A percentile compares a stretch with the other conserved stretches of the same genome.
These are phyloP conservation scores for Zelostemma sp. DNA, from an alignment of 1,140 invertebrate species.

Conservation along the genomic window DNA sequence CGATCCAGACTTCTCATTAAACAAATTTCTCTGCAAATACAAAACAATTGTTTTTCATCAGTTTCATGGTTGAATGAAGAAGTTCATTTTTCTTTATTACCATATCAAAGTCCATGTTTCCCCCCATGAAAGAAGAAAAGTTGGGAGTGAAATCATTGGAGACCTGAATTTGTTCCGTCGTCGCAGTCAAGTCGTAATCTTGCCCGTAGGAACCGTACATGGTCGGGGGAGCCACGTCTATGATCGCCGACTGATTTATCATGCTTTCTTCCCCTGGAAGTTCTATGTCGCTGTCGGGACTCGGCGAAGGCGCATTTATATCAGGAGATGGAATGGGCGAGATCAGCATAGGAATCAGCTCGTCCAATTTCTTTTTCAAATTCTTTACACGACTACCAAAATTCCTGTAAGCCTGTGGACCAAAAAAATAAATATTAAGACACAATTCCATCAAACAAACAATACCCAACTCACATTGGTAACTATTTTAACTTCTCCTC, in stretches of 20 bases:
- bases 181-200: conserved; percentile 62
- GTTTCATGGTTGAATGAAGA: background rate
- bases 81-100: conserved; percentile 34
- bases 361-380: conserved; percentile 87
- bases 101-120: conserved; percentile 67
- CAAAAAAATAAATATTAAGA: conserved; percentile 28
- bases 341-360: conserved; percentile 76
- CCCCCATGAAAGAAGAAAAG: conserved; percentile 67
- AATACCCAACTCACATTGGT: conserved; percentile 80
- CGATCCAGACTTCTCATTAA: conserved; percentile 59
- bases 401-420: conserved; percentile 87
- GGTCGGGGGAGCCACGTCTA: conserved; percentile 63
- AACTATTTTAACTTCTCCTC: conserved; percentile 92
- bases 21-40: conserved; percentile 63
- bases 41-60: conserved; percentile 3
- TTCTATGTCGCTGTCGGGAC: conserved; percentile 83
- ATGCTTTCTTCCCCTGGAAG: conserved; percentile 72
- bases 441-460: too few species aligned
- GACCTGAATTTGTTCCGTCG: conserved; percentile 54
- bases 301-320: conserved; percentile 86
- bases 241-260: conserved; percentile 54
- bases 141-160: conserved; percentile 63
- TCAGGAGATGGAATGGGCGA: conserved; percentile 82
- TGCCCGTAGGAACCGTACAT: conserved; percentile 66
- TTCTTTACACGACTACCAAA: conserved; percentile 89